phyloP scores from a whole-genome alignment of 1,140 invertebrate genomes.

The Diprion similis region DNA sequence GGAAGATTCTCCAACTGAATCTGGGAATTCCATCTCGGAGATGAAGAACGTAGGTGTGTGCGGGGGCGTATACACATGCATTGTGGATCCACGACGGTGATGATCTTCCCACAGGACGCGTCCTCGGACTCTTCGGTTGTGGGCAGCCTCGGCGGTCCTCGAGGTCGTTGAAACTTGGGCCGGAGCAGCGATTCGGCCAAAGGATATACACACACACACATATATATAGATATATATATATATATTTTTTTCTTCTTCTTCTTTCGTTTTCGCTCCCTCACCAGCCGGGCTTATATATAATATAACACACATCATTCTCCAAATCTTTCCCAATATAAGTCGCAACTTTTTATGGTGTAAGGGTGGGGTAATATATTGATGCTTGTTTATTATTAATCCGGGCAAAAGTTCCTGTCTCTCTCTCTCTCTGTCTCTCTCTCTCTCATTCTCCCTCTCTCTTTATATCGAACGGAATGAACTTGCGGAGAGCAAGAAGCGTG shows the following conservation, averaged over 20 bases:
- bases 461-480: no score
- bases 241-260: no score
- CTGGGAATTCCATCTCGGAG: no score
- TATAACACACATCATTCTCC: not conserved
- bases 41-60: no score
- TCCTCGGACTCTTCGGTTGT: not conserved
- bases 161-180: not conserved
- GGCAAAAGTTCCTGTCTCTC: not conserved
- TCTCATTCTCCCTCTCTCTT: no score
- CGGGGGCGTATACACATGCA: not conserved
- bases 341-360: not conserved
- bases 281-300: not conserved
- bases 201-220: no score
- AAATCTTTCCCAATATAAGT: not conserved
- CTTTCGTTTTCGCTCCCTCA: no score
- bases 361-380: not conserved
- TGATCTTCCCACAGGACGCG: not conserved
- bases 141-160: not conserved
- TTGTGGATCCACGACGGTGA: not conserved
- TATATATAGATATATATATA: no score
- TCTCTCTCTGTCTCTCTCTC: no score
- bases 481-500: not conserved
- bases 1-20: no score
- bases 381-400: slow-evolving; percentile 5
- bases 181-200: not conserved